Percentiles rank a stretch among this genome's conserved stretches.
Evolutionary conservation across 2,113 vertebrate species (phyloP).

Genomic region (Lamprotornis superbus): DNA sequence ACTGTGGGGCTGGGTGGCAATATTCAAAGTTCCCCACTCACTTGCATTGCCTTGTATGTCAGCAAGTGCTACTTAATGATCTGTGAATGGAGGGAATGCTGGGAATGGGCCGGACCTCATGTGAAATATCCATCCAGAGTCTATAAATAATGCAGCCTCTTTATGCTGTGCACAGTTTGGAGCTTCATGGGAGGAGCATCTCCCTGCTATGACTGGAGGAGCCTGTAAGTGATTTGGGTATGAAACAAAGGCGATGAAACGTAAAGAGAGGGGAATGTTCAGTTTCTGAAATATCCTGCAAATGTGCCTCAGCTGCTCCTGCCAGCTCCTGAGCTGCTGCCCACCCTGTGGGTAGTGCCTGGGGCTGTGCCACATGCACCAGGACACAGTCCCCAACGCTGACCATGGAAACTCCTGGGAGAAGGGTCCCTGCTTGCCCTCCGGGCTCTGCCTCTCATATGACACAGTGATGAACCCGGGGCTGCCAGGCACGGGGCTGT

Average conservation of each 20-base stretch:
- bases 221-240: conserved; percentile 41
- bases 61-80: conserved; percentile 61
- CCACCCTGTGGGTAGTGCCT: neutral
- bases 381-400: neutral
- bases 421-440: neutral
- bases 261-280: neutral
- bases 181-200: conserved; percentile 64
- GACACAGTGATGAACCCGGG: accelerated
- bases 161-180: conserved; percentile 36
- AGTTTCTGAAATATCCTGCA: neutral
- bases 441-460: accelerated
- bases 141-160: conserved; percentile 67
- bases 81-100: conserved; percentile 67
- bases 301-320: neutral
- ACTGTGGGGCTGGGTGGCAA: neutral
- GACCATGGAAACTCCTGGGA: neutral
- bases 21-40: conserved; percentile 41
- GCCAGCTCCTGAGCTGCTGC: neutral
- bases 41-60: conserved; percentile 65
- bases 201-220: conserved; percentile 9
- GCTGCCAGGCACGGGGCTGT: accelerated
- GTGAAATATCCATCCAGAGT: conserved; percentile 50
- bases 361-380: neutral
- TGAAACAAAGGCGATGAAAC: conserved; percentile 55
- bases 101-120: conserved; percentile 41